phyloP scores from a whole-genome alignment of 2,888 invertebrate species.

The Drosophila yooni region DNA sequence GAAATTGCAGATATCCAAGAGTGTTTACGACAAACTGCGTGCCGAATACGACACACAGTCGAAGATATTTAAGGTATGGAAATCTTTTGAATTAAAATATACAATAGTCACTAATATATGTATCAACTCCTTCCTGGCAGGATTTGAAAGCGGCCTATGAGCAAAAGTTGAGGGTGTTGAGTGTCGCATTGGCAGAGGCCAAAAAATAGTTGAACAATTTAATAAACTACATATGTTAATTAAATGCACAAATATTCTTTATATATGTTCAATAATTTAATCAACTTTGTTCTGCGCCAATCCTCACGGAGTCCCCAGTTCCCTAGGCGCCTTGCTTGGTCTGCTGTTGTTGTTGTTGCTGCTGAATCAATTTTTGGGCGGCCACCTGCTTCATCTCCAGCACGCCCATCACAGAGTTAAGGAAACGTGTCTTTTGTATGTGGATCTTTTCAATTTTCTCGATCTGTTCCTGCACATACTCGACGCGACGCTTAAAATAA shows the following conservation, averaged over 20 bases:
- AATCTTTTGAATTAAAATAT: neutral
- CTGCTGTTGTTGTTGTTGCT: conserved; percentile 66
- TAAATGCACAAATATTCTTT: conserved; percentile 71
- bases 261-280: conserved; percentile 73
- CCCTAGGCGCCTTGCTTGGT: conserved; percentile 53
- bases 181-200: conserved; percentile 73
- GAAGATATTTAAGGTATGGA: conserved; percentile 88
- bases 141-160: conserved; percentile 89
- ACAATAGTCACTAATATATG: too few relatives aligned
- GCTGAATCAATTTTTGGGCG: conserved; percentile 77
- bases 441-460: conserved; percentile 92
- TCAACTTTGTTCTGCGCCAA: conserved; percentile 40
- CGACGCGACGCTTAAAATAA: conserved; percentile 96
- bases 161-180: conserved; percentile 86
- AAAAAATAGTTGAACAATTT: conserved; percentile 73
- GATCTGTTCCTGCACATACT: conserved; percentile 97
- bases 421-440: conserved; percentile 91
- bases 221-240: conserved; percentile 71
- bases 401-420: conserved; percentile 91
- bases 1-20: conserved; percentile 90
- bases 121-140: conserved; percentile 79
- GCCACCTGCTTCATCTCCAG: conserved; percentile 89
- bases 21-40: conserved; percentile 90
- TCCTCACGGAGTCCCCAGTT: neutral
- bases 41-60: conserved; percentile 92